Base-by-base conservation (phyloP, 2,888 invertebrate species). In the Drosophila melanosoma region DNA sequence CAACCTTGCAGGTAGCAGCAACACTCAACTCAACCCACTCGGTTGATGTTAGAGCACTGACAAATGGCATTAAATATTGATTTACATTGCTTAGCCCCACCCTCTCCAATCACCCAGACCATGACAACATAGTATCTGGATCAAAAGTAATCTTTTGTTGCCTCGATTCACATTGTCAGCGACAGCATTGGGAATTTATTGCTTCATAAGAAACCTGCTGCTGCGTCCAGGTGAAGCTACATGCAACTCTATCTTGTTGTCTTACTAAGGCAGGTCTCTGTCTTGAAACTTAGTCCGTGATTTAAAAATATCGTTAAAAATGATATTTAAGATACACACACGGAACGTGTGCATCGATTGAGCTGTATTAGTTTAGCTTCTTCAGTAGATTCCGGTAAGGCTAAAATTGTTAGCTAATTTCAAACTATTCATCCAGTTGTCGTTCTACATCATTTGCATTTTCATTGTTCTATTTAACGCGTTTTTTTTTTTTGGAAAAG, bases 141-240 rank as follows among this genome's bases (percentile, higher is more conserved):
- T 76, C 64, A 70, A 65, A 70, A 79, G 51, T 61, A 65, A 81
- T 80, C 67, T 77, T 67, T 70, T 65, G 72, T 72, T 81, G 59
- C 59, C 59, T 59, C 60, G 64, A 62, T 69, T 38, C 61, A 79
- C 62, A 68, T 60, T 67, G 67, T 64, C 60, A 63, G 62, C 59
- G 78, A 62, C 59, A 69, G 60, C 62, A 59, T 80, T 79, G 54
- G 60, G 77, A 81, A 84, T 87, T 83, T 83, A 87, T 87, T 80
- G 79, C 83, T 85, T 82, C 76, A 82, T 89, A 78, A 74, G 75
- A 88, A 88, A 83, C 86, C 76, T 83, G 83, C 80, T 77, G 45
- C 29, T n/a, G 40, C 40, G 12, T 20, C 17, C 53, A 42, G 56
- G 26, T 51, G 29, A n/a, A 29, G 45, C 59, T 58, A 38, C 36